Evolutionary conservation across 2,797 vertebrate species (phyloP).

Genomic region (Allobates femoralis): DNA sequence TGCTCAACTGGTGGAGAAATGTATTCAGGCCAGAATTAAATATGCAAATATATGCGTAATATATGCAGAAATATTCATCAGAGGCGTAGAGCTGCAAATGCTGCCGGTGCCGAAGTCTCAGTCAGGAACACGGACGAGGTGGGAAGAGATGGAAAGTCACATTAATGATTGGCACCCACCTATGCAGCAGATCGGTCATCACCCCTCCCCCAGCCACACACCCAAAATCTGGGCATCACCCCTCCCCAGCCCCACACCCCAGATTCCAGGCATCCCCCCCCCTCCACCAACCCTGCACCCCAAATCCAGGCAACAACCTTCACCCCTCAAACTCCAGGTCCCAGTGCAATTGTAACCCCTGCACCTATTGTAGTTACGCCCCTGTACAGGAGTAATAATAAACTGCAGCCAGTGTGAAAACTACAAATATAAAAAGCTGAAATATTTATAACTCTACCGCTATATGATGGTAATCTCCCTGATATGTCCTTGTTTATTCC

Average conservation of each 20-base stretch:
- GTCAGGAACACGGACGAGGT: background rate
- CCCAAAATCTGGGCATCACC: background rate
- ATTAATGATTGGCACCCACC: background rate
- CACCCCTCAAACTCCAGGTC: too few relatives aligned
- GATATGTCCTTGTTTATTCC: too few relatives aligned
- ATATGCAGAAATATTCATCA: conserved; percentile 30
- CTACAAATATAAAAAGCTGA: too few relatives aligned
- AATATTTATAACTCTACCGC: too few relatives aligned
- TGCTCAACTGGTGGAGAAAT: conserved; percentile 6
- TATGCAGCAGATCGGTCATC: background rate
- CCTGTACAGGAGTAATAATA: background rate
- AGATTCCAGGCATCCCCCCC: too few relatives aligned
- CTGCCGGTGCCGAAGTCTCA: background rate
- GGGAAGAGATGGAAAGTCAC: background rate
- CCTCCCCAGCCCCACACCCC: too few relatives aligned
- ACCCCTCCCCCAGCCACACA: background rate
- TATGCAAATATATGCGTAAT: conserved; percentile 29
- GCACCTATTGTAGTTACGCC: too few relatives aligned
- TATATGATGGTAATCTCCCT: background rate
- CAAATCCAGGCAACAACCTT: too few relatives aligned
- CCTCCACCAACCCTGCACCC: too few relatives aligned
- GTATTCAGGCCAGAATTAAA: conserved; percentile 22
- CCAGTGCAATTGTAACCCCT: too few relatives aligned
- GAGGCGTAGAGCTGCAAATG: background rate
- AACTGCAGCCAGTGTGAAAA: background rate